Conservation (phyloP, 1,140 invertebrate genomes). For the Telenomus remus region DNA sequence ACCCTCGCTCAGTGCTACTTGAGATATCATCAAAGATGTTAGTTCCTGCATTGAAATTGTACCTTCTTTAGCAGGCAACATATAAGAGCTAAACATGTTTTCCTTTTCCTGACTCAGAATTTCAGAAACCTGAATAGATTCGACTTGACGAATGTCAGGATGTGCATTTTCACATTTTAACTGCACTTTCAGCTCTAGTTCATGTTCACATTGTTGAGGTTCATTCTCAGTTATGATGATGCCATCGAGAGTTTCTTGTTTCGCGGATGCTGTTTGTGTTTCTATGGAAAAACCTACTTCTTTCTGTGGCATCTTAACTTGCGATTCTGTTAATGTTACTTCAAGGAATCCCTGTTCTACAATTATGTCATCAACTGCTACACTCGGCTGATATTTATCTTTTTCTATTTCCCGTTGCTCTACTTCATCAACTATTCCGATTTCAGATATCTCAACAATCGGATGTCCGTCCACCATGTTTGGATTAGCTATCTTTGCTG, state of each 20-base stretch:
- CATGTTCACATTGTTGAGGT: slow-evolving; percentile 68
- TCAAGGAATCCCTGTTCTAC: slow-evolving; percentile 64
- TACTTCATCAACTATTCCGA: slow-evolving; percentile 59
- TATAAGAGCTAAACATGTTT: slow-evolving; percentile 41
- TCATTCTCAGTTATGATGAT: slow-evolving; percentile 69
- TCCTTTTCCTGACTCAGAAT: slow-evolving; percentile 71
- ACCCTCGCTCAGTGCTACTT: too few species aligned
- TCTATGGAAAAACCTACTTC: slow-evolving; percentile 37
- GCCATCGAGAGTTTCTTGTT: slow-evolving; percentile 68
- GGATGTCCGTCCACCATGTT: slow-evolving; percentile 60
- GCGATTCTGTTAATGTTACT: slow-evolving; percentile 66
- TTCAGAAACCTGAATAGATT: slow-evolving; percentile 72
- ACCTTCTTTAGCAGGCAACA: slow-evolving; percentile 31
- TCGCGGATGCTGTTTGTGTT: slow-evolving; percentile 60
- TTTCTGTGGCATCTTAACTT: slow-evolving; percentile 64
- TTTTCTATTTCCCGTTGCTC: slow-evolving; percentile 53
- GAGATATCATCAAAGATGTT: too few species aligned
- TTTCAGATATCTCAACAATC: slow-evolving; percentile 67
- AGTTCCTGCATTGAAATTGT: too few species aligned
- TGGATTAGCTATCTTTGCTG: slow-evolving; percentile 63
- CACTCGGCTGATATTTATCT: slow-evolving; percentile 54
- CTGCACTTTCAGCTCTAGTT: slow-evolving; percentile 63
- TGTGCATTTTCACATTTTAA: slow-evolving; percentile 64
- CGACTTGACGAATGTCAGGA: slow-evolving; percentile 68
- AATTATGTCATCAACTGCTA: slow-evolving; percentile 63